Percentiles rank a stretch among this genome's conserved stretches.
These are phyloP conservation scores for Chironex yamaguchii DNA, from an alignment of 30 jellyfish, hydroid and myxozoan species.

Conservation along the genomic window DNA sequence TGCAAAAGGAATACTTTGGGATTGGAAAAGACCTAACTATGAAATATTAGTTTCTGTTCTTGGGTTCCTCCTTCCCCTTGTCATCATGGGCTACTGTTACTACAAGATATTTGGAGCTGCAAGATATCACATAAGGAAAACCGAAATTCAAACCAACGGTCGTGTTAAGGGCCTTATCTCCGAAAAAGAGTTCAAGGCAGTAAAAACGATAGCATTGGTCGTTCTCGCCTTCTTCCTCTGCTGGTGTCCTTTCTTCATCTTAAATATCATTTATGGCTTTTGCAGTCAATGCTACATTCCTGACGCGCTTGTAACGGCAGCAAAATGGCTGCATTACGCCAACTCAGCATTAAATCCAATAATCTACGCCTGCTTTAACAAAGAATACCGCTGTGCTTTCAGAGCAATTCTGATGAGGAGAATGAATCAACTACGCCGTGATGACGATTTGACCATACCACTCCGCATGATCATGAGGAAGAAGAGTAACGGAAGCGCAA, in stretches of 20 bases:
- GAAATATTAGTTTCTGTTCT: slow-evolving; percentile 60
- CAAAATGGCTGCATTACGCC: slow-evolving; percentile 91
- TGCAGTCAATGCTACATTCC: slow-evolving; percentile 52
- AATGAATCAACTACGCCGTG: neutral
- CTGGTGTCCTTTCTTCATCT: slow-evolving; percentile 83
- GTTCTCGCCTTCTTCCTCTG: slow-evolving; percentile 84
- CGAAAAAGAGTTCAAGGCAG: slow-evolving; percentile 71
- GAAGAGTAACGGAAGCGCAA: neutral
- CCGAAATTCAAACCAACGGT: neutral
- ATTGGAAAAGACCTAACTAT: slow-evolving; percentile 67
- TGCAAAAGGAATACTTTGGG: slow-evolving; percentile 44
- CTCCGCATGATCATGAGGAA: neutral
- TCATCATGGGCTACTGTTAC: slow-evolving; percentile 72
- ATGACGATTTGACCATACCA: neutral
- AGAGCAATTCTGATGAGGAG: slow-evolving; percentile 61
- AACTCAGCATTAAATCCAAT: slow-evolving; percentile 82
- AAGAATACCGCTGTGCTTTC: slow-evolving; percentile 74
- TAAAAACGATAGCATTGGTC: slow-evolving; percentile 77
- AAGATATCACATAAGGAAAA: slow-evolving; percentile 36
- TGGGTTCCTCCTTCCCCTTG: slow-evolving; percentile 62
- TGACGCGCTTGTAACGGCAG: slow-evolving; percentile 42
- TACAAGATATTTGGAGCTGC: slow-evolving; percentile 70
- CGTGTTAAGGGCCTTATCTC: slow-evolving; percentile 16
- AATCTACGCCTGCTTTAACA: slow-evolving; percentile 81
- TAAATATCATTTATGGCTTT: slow-evolving; percentile 62